Percentiles rank a stretch among this genome's conserved stretches.
Conservation (phyloP, 2,888 invertebrate species). For the Criorhina ranunculi region DNA sequence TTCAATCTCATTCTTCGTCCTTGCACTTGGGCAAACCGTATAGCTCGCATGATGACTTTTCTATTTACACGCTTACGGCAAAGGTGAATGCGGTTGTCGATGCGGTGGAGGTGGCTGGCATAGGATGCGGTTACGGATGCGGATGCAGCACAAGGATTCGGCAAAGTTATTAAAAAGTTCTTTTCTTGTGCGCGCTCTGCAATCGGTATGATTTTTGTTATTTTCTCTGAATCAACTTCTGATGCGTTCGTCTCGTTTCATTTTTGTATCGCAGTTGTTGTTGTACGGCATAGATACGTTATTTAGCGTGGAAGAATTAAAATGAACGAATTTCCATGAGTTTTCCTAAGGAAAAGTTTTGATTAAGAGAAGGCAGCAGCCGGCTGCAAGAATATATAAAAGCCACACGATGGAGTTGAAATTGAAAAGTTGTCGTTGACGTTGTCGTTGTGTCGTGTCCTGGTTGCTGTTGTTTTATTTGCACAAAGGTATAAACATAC, state of each 20-base stretch:
- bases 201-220: slow-evolving; percentile 31
- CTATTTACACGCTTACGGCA: slow-evolving; percentile 60
- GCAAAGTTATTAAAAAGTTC: slow-evolving; percentile 68
- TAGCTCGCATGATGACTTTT: slow-evolving; percentile 56
- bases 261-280: slow-evolving; percentile 29
- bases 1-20: slow-evolving; percentile 47
- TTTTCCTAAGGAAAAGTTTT: slow-evolving; percentile 58
- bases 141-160: slow-evolving; percentile 17
- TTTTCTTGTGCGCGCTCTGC: slow-evolving; percentile 19
- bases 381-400: background rate
- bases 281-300: slow-evolving; percentile 27
- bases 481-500: slow-evolving; percentile 1
- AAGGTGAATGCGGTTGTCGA: slow-evolving; percentile 41
- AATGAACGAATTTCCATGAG: slow-evolving; percentile 53
- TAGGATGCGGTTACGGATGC: background rate
- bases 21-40: slow-evolving; percentile 3
- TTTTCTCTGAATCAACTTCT: background rate
- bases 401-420: slow-evolving; percentile 46
- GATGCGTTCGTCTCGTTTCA: background rate
- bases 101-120: slow-evolving; percentile 2
- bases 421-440: slow-evolving; percentile 47
- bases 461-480: slow-evolving; percentile 14
- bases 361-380: slow-evolving; percentile 49
- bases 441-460: slow-evolving; percentile 12
- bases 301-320: slow-evolving; percentile 51